These are phyloP conservation scores for Menura novaehollandiae DNA, from an alignment of 2,113 vertebrate species.

Conservation along the genomic window DNA sequence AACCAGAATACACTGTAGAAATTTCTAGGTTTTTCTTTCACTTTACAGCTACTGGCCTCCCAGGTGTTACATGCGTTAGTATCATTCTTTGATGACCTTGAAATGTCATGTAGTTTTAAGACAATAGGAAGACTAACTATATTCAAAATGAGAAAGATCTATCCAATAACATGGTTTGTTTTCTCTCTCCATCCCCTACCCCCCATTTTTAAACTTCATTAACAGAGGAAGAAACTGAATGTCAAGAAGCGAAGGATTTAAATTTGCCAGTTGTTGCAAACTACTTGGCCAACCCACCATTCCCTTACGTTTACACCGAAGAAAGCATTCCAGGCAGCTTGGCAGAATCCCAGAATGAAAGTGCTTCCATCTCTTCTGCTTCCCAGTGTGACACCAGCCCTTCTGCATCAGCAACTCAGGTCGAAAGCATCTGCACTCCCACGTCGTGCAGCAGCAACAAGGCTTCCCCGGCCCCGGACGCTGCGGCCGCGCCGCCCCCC, in stretches of 20 bases:
- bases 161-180: background rate
- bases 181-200: background rate
- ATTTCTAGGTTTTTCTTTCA: background rate
- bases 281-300: conserved; percentile 74
- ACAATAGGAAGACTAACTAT: background rate
- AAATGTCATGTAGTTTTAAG: background rate
- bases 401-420: background rate
- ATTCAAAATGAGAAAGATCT: background rate
- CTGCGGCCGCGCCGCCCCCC: background rate
- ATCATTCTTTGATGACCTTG: background rate
- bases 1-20: background rate
- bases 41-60: background rate
- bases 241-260: conserved; percentile 69
- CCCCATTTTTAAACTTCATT: background rate
- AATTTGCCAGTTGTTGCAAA: conserved; percentile 77
- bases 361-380: conserved; percentile 54
- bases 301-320: conserved; percentile 68
- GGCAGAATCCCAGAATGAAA: conserved; percentile 58
- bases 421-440: background rate
- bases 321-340: conserved; percentile 51
- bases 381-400: conserved; percentile 11
- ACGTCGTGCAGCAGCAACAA: background rate
- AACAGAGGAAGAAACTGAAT: conserved; percentile 79
- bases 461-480: accelerated
- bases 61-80: background rate